These are phyloP conservation scores for Scolopax rusticola DNA, from an alignment of 2,797 vertebrate species.

Conservation along the genomic window DNA sequence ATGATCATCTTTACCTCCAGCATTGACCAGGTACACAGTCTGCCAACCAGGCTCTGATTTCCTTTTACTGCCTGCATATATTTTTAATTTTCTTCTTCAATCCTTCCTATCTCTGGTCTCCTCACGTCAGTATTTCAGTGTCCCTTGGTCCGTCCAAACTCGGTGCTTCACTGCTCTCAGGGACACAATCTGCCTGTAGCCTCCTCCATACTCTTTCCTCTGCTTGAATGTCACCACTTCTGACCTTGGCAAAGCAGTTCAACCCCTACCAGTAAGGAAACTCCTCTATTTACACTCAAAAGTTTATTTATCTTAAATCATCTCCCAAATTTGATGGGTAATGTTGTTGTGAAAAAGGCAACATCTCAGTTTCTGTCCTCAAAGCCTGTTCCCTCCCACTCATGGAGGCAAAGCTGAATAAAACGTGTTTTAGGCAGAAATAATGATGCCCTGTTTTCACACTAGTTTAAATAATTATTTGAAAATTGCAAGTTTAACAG, in stretches of 20 bases:
- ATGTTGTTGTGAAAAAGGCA: neutral
- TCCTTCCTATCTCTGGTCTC: neutral
- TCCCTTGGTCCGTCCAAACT: neutral
- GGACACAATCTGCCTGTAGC: rapidly evolving
- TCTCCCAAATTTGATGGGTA: neutral
- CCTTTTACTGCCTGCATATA: neutral
- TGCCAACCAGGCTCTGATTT: neutral
- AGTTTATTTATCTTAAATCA: neutral
- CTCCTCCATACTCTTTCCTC: neutral
- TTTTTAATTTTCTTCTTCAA: neutral
- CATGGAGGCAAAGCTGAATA: neutral
- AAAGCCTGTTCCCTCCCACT: neutral
- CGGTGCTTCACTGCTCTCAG: rapidly evolving
- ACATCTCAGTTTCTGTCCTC: neutral
- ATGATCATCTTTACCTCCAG: neutral
- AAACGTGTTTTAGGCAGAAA: neutral
- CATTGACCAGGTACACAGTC: neutral
- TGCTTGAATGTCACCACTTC: neutral
- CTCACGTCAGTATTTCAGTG: rapidly evolving
- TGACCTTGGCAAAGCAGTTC: neutral
- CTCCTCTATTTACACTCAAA: neutral
- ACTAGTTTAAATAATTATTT: conserved; percentile 17
- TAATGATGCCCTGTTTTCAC: neutral
- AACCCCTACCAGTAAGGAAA: neutral
- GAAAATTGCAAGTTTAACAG: conserved; percentile 1